These are phyloP conservation scores for Andrena minutula DNA, from an alignment of 2,888 invertebrate species.

Conservation along the genomic window DNA sequence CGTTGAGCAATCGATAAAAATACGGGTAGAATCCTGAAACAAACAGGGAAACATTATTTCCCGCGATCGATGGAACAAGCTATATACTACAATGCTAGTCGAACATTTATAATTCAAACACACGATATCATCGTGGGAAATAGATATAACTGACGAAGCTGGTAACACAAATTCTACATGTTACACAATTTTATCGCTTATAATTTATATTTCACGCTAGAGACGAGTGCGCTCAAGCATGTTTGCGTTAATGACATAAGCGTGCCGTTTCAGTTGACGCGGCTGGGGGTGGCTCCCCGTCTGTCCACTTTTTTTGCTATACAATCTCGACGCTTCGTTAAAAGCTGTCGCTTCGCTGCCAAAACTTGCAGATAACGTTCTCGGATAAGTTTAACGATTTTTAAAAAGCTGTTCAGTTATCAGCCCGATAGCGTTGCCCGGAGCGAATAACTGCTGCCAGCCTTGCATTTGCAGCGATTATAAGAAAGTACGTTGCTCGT, in stretches of 20 bases:
- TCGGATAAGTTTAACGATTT: background rate
- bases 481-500: conserved; percentile 10
- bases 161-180: too few relatives aligned
- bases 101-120: background rate
- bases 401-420: conserved; percentile 27
- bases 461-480: conserved; percentile 10
- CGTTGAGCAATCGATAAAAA: conserved; percentile 61
- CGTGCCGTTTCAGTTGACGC: conserved; percentile 9
- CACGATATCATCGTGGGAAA: too few relatives aligned
- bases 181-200: background rate
- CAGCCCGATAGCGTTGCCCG: conserved; percentile 1
- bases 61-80: background rate
- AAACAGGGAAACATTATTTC: conserved; percentile 30
- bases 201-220: background rate
- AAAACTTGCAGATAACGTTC: background rate
- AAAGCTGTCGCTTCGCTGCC: background rate
- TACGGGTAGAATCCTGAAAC: conserved; percentile 44
- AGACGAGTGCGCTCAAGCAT: background rate
- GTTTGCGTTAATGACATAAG: background rate
- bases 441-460: background rate
- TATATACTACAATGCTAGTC: background rate
- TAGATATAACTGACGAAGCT: too few relatives aligned
- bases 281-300: background rate
- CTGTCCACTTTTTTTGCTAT: conserved; percentile 12
- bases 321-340: background rate